These are phyloP conservation scores for Rhyzopertha dominica DNA, from an alignment of 1,140 invertebrate species.

Conservation along the genomic window DNA sequence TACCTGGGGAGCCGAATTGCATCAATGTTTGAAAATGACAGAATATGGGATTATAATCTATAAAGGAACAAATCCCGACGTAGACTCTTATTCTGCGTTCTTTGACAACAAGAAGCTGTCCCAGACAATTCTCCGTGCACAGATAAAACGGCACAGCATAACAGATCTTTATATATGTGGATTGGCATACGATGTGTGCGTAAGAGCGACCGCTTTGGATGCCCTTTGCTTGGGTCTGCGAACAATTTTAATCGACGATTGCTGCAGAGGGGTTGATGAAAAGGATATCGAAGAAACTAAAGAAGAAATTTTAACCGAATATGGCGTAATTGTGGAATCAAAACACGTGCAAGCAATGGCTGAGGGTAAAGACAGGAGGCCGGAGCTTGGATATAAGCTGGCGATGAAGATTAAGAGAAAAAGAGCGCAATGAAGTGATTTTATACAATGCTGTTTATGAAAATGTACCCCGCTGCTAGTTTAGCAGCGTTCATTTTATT, in stretches of 20 bases:
- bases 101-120: slow-evolving; percentile 66
- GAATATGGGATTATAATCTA: slow-evolving; percentile 55
- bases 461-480: too few species aligned
- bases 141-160: slow-evolving; percentile 55
- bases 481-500: too few species aligned
- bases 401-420: slow-evolving; percentile 47
- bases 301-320: slow-evolving; percentile 47
- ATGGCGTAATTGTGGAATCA: slow-evolving; percentile 54
- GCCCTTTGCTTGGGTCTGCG: slow-evolving; percentile 62
- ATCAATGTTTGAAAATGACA: slow-evolving; percentile 45
- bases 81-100: slow-evolving; percentile 80
- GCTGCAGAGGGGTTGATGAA: slow-evolving; percentile 58
- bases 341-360: slow-evolving; percentile 54
- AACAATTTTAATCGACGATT: slow-evolving; percentile 66
- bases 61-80: slow-evolving; percentile 68
- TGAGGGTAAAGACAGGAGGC: slow-evolving; percentile 52
- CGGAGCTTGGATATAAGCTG: slow-evolving; percentile 55
- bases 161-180: slow-evolving; percentile 76
- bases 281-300: slow-evolving; percentile 52
- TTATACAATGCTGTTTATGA: too few species aligned
- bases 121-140: slow-evolving; percentile 56
- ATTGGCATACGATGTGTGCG: slow-evolving; percentile 75
- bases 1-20: slow-evolving; percentile 66
- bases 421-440: slow-evolving; percentile 6
- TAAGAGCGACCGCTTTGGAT: slow-evolving; percentile 63